Base-by-base conservation (phyloP, 2,113 vertebrate genomes). In the Proterorhinus semilunaris region DNA sequence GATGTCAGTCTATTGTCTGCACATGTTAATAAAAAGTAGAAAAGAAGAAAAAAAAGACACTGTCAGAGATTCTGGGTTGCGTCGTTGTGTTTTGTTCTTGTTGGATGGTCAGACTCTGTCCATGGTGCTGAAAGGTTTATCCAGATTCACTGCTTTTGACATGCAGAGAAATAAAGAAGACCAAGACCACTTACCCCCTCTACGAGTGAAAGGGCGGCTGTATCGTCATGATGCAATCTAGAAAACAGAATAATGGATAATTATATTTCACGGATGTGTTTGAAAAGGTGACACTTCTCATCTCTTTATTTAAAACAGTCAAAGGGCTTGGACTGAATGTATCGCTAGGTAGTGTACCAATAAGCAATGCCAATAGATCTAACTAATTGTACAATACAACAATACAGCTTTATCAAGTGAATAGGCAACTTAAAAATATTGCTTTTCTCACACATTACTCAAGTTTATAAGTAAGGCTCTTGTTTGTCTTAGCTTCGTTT, bases 121-220 rank as follows among this genome's bases (percentile, higher is more conserved):
- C 82, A 73, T 87, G 82, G 82, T 83, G 66, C 82, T 81, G 70
- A 81, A 49, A n/a, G 47, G 54, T 27, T 58, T 49, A 11, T 17
- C 47, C 15, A 61, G 8, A 17, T 59, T 59, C 36, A 51, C 6
- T 8, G 7, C 57, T 43, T 59, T 15, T 59, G 11, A 10, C 10
- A 21, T 10, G 21, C 21, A 17, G 12, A 42, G 21, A 11, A 58
- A 42, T 59, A 45, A 61, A 45, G 5, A 16, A 44, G 6, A 7
- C 7, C 42, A 45, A 44, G 7, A 0, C 21, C 21, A 61, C 42
- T 61, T 61, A 61, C 58, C 58, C n/a, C 13, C 42, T 16, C 11
- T 61, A 44, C 5, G 36, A 42, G 15, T 61, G 36, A 61, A 61
- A 16, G 8, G 15, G 10, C 10, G 4, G 36, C 7, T 7, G 42